These are phyloP conservation scores for Hippocampus barbouri DNA, from an alignment of 2,113 vertebrate genomes.

Conservation along the genomic window DNA sequence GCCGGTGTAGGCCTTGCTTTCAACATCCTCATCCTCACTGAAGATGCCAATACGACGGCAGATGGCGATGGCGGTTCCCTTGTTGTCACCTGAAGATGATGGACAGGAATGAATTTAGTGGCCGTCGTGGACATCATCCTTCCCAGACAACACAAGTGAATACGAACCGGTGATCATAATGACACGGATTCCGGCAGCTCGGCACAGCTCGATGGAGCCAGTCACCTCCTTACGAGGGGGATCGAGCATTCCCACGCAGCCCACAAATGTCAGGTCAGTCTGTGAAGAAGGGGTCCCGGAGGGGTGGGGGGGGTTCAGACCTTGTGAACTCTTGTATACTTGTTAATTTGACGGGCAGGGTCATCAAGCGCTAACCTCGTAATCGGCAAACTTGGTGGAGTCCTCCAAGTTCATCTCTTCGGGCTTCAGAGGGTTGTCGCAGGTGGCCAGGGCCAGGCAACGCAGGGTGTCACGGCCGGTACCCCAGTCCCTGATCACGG, in stretches of 20 bases:
- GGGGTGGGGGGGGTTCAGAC: not conserved
- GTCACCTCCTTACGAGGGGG: slow-evolving; percentile 89
- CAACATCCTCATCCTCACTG: slow-evolving; percentile 70
- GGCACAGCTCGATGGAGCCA: slow-evolving; percentile 80
- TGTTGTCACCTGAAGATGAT: slow-evolving; percentile 76
- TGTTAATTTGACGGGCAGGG: not conserved
- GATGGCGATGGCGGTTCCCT: slow-evolving; percentile 79
- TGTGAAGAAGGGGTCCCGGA: slow-evolving; percentile 23
- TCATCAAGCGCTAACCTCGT: slow-evolving; percentile 75
- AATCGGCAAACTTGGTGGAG: slow-evolving; percentile 76
- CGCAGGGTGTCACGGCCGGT: slow-evolving; percentile 88
- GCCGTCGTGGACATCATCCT: too few species aligned
- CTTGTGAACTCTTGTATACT: not conserved
- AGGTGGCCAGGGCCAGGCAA: slow-evolving; percentile 87
- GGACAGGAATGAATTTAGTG: not conserved
- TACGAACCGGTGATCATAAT: slow-evolving; percentile 78
- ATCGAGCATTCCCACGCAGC: slow-evolving; percentile 92
- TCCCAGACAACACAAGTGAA: not conserved
- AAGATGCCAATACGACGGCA: slow-evolving; percentile 76
- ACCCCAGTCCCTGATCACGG: slow-evolving; percentile 88
- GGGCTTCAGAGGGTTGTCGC: slow-evolving; percentile 79
- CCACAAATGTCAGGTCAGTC: slow-evolving; percentile 88
- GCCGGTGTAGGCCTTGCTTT: slow-evolving; percentile 70
- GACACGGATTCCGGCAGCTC: slow-evolving; percentile 75
- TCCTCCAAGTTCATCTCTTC: slow-evolving; percentile 89